Percentiles rank a stretch among this genome's conserved stretches.
phyloP scores from a whole-genome alignment of 2,113 vertebrate species.

The Narcine bancroftii region DNA sequence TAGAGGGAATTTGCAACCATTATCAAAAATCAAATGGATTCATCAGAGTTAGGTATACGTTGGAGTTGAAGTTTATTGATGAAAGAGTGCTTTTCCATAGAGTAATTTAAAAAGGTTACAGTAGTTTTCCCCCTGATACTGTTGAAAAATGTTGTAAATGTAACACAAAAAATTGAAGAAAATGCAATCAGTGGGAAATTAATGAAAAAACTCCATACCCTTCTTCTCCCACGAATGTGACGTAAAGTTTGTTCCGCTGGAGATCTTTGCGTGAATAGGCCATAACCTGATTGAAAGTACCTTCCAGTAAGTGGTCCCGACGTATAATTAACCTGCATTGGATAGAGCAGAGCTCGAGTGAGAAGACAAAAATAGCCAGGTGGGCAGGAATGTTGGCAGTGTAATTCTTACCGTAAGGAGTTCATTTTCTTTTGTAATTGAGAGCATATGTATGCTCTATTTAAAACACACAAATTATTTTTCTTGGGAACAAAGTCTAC shows the following conservation, averaged over 20 bases:
- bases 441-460: slow-evolving; percentile 11
- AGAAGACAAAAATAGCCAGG: neutral
- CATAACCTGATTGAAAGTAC: slow-evolving; percentile 98
- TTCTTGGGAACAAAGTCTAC: neutral
- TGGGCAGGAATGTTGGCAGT: neutral
- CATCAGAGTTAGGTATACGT: neutral
- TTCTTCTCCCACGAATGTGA: slow-evolving; percentile 93
- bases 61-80: neutral
- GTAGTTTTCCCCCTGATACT: neutral
- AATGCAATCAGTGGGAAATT: neutral
- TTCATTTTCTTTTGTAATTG: neutral
- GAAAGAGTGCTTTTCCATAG: neutral
- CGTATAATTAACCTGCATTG: slow-evolving; percentile 76
- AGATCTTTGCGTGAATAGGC: slow-evolving; percentile 94
- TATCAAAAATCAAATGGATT: neutral
- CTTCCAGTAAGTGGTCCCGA: slow-evolving; percentile 87
- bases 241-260: slow-evolving; percentile 92
- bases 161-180: neutral
- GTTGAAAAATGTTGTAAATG: neutral
- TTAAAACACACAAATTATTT: slow-evolving; percentile 16
- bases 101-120: slow-evolving; percentile 3
- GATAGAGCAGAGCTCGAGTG: slow-evolving; percentile 21
- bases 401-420: neutral
- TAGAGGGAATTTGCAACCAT: neutral
- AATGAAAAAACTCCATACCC: slow-evolving; percentile 60